phyloP scores from a whole-genome alignment of 1,140 invertebrate genomes.

The Drosophila orena region DNA sequence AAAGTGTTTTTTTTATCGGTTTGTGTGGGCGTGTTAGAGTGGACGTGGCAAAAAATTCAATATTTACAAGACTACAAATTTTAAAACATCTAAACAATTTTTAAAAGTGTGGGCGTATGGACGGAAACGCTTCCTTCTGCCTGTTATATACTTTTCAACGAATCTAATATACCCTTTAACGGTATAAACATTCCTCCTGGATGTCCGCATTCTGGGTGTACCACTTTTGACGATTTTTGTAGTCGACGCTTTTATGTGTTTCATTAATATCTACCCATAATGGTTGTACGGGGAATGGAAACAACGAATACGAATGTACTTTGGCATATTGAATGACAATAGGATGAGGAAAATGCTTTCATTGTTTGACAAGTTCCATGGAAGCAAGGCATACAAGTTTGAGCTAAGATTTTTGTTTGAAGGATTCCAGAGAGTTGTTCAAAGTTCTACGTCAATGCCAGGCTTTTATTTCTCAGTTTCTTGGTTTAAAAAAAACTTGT shows the following conservation, averaged over 20 bases:
- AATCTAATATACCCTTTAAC: too few species aligned
- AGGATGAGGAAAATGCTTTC: slow-evolving; percentile 9
- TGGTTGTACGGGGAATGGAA: slow-evolving; percentile 25
- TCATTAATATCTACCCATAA: slow-evolving; percentile 52
- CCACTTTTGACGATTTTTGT: slow-evolving; percentile 44
- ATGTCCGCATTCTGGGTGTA: slow-evolving; percentile 1
- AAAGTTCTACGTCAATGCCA: slow-evolving; percentile 17
- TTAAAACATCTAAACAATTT: too few species aligned
- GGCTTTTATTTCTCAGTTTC: neutral
- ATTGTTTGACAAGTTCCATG: slow-evolving; percentile 16
- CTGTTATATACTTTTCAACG: too few species aligned
- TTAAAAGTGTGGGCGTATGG: too few species aligned
- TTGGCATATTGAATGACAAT: neutral
- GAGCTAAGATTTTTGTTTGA: slow-evolving; percentile 4
- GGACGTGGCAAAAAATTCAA: too few species aligned
- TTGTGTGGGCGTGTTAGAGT: too few species aligned
- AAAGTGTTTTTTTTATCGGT: too few species aligned
- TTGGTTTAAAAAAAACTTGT: neutral
- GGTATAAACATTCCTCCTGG: slow-evolving; percentile 16
- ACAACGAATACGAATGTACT: slow-evolving; percentile 1
- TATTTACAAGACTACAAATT: too few species aligned
- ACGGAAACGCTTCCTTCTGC: too few species aligned
- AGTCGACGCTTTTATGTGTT: slow-evolving; percentile 18
- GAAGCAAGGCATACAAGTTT: slow-evolving; percentile 17
- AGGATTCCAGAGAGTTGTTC: slow-evolving; percentile 10